Base-by-base conservation (phyloP, 2,888 invertebrate genomes). In the Pammene aurita region DNA sequence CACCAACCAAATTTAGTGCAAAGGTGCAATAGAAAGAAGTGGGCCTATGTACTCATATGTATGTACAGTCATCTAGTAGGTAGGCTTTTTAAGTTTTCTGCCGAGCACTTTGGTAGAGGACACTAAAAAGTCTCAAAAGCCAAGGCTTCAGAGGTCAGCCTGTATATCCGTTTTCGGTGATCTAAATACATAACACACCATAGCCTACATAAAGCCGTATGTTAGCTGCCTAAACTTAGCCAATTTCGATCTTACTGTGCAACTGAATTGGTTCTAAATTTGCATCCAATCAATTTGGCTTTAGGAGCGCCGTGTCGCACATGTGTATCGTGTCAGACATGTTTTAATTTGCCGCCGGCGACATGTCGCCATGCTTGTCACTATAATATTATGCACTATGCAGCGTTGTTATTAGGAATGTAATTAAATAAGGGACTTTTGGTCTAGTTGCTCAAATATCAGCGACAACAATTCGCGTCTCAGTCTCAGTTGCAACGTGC, bases 311-410 rank as follows among this genome's bases (percentile, higher is more conserved):
- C 38, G 46, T 56, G 56, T 55, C 64, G 38, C 38, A 52, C 18
- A 18, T n/a, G n/a, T n/a, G n/a, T n/a, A n/a, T 13, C n/a, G 35
- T 7, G 13, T 44, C 56, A 48, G 61, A 62, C 62, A 52, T 48
- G 48, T 62, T 54, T 66, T 42, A 62, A 62, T 67, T 46, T 50
- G 66, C 58, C 16, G 16, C 16, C 56, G 48, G 56, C 62, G 38
- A 65, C 18, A 50, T 67, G 62, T 67, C 55, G 55, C 48, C 56
- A 67, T 41, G 7, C 35, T 18, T 50, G 34, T 54, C 56, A 56
- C 18, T 50, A 48, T 46, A 14, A 42, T 44, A 16, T 16, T 44
- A 42, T 54, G 7, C 52, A 54, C n/a, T n/a, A n/a, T n/a, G n/a
- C n/a, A n/a, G n/a, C n/a, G n/a, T 7, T 9, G 41, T 52, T 6